Percentiles rank a stretch among this genome's conserved stretches.
These are phyloP conservation scores for Zapus hudsonius DNA, from an alignment of 2,113 vertebrate species.

Conservation along the genomic window DNA sequence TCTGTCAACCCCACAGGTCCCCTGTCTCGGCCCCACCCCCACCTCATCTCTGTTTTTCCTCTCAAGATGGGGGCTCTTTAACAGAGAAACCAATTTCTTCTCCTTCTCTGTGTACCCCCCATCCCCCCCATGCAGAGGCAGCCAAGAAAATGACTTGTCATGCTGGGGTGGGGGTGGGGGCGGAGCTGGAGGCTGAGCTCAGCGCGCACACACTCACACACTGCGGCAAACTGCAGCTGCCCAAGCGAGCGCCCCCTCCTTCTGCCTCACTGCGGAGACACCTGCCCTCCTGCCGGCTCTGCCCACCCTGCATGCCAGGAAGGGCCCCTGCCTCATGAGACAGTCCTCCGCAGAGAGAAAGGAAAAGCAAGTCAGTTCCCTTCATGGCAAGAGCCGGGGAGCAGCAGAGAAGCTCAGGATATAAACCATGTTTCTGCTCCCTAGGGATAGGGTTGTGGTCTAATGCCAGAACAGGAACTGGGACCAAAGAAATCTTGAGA, in stretches of 20 bases:
- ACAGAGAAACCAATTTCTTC: slow-evolving; percentile 55
- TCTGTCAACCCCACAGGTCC: slow-evolving; percentile 45
- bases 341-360: background rate
- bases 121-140: slow-evolving; percentile 66
- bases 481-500: background rate
- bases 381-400: background rate
- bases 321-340: background rate
- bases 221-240: slow-evolving; percentile 91
- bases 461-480: background rate
- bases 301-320: slow-evolving; percentile 40
- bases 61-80: slow-evolving; percentile 72
- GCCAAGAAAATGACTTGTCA: slow-evolving; percentile 84
- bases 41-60: slow-evolving; percentile 37
- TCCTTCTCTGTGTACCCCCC: slow-evolving; percentile 34
- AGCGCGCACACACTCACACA: slow-evolving; percentile 84
- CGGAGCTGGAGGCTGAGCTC: slow-evolving; percentile 83
- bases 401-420: background rate
- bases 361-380: background rate
- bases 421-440: background rate
- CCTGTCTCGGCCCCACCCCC: slow-evolving; percentile 54
- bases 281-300: slow-evolving; percentile 80
- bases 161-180: slow-evolving; percentile 78
- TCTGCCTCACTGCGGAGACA: slow-evolving; percentile 85
- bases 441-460: background rate
- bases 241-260: slow-evolving; percentile 25